Evolutionary conservation across 2,888 invertebrate genomes (phyloP), one percentile per base, ranked within the genome.

Genomic region (Gortyna flavago): DNA sequence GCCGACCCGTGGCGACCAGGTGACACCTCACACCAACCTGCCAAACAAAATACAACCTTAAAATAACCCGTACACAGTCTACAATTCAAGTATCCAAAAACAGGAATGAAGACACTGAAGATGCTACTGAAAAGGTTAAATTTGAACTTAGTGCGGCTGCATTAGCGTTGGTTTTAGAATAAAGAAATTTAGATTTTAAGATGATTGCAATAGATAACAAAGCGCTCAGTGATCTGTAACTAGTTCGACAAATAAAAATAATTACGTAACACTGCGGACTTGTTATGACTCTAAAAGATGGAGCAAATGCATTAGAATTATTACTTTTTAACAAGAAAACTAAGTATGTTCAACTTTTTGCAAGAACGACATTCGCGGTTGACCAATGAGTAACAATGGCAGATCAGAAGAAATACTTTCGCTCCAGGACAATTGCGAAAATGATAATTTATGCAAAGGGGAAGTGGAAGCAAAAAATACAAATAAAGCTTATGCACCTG

Each of bases 381-480:
- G 65, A 80, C 77, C 76, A 51, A 35, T 73, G 41, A 66, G 61
- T 65, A 77, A 86, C 76, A 85, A 83, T 68, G 51, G 54, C 67
- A 72, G 82, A 68, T 83, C 72, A 69, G 67, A 77, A 76, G 77
- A 80, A 75, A 83, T 82, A 72, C 85, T 89, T 91, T 87, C 84
- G 81, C 72, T 81, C 77, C 88, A 87, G 87, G 87, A 92, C 89
- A 88, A 89, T 92, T 85, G 95, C 94, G 83, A 93, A 95, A 95
- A 92, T 93, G 90, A 90, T 96, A 96, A 96, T 95, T 93, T 96
- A 96, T 96, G 96, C 96, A 96, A 96, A 96, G 96, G 96, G 96
- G 95, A 96, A 96, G 95, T 92, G 89, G 92, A 89, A 90, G 94
- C 93, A 94, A 94, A 95, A 95, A 95, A 91, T 91, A 90, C 92